Evolutionary conservation across 2,888 invertebrate species (phyloP).

Genomic region (Cerceris ruficornis): DNA sequence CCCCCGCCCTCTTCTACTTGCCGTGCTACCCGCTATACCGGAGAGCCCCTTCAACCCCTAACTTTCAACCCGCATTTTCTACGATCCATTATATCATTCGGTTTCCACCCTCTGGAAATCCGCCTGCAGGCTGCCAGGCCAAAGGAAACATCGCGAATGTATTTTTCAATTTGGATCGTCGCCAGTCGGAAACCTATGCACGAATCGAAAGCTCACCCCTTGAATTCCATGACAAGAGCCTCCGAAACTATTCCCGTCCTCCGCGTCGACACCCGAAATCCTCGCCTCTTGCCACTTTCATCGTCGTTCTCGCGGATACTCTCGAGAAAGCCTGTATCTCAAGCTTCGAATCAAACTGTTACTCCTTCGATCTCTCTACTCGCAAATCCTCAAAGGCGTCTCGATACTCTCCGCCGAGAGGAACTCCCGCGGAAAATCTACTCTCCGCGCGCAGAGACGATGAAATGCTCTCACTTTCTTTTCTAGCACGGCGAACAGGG

Average conservation of each 20-base stretch:
- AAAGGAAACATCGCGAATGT: constrained; percentile 80
- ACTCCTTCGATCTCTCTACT: too few species aligned
- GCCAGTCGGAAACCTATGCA: constrained; percentile 72
- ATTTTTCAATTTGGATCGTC: constrained; percentile 80
- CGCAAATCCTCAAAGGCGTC: too few species aligned
- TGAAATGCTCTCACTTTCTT: too few species aligned
- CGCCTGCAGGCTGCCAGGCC: constrained; percentile 59
- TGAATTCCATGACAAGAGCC: constrained; percentile 2
- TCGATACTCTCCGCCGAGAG: too few species aligned
- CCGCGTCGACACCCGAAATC: too few species aligned
- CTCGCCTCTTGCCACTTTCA: too few species aligned
- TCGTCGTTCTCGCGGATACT: too few species aligned
- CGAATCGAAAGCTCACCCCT: constrained; percentile 55
- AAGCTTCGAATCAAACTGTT: too few species aligned
- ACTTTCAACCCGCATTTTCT: constrained; percentile 79
- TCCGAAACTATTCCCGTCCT: too few species aligned
- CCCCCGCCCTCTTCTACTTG: constrained; percentile 57
- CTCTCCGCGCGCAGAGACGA: too few species aligned
- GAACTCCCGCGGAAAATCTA: too few species aligned
- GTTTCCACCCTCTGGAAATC: constrained; percentile 68
- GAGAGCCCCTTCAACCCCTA: constrained; percentile 73
- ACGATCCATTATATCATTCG: constrained; percentile 79
- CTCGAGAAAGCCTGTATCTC: too few species aligned
- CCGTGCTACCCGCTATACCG: constrained; percentile 34
- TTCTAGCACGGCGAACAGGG: constrained; percentile 13